Evolutionary conservation across 2,113 vertebrate species (phyloP).

Genomic region (Callorhinus ursinus): DNA sequence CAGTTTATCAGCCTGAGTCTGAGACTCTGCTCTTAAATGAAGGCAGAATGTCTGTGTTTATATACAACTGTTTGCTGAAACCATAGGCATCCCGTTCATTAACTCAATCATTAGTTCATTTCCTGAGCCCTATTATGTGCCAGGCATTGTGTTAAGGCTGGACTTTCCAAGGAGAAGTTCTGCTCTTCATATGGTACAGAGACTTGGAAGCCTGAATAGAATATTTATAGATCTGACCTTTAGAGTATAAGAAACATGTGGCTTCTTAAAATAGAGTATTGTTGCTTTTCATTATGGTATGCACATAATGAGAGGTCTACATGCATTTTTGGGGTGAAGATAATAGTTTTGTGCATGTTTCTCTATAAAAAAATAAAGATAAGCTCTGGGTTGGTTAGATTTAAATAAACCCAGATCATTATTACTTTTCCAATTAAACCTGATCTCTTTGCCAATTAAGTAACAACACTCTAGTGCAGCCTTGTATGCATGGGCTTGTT

Average conservation of each 20-base stretch:
- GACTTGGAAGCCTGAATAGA: neutral
- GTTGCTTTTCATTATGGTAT: neutral
- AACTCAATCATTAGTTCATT: neutral
- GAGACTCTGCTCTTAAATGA: neutral
- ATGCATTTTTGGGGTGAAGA: neutral
- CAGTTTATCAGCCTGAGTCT: neutral
- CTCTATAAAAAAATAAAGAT: neutral
- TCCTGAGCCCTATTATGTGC: neutral
- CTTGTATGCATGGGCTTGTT: neutral
- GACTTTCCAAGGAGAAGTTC: neutral
- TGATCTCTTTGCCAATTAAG: neutral
- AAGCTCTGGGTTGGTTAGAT: neutral
- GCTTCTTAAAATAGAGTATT: conserved; percentile 22
- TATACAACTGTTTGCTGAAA: neutral
- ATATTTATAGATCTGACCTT: conserved; percentile 8
- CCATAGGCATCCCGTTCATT: neutral
- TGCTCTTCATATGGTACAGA: neutral
- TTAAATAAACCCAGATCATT: neutral
- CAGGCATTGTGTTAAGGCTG: neutral
- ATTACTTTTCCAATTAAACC: neutral
- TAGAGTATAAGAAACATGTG: neutral
- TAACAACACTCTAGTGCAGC: neutral
- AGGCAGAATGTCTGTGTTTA: neutral
- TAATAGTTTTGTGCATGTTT: neutral
- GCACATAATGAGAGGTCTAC: neutral